Conservation (phyloP, 2,888 invertebrate species). For the Callinectes sapidus region DNA sequence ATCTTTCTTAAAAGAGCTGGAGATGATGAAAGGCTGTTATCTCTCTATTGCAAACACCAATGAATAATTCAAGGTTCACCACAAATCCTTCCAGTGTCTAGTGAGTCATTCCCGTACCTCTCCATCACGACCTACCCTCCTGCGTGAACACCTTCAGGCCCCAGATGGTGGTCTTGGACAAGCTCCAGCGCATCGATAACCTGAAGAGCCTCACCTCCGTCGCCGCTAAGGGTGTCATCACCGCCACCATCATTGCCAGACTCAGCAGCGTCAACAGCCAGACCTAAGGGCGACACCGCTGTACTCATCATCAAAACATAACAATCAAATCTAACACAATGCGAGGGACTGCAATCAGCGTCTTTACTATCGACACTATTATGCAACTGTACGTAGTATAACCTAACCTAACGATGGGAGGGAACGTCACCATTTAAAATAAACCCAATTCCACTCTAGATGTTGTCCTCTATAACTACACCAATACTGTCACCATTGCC, state of each 20-base stretch:
- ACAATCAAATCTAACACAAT: neutral
- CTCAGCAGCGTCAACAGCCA: constrained; percentile 50
- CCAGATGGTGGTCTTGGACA: constrained; percentile 30
- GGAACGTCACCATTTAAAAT: neutral
- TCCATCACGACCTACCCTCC: constrained; percentile 15
- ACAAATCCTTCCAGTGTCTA: neutral
- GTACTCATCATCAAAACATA: neutral
- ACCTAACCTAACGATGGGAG: too few relatives aligned
- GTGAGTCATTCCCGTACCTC: neutral
- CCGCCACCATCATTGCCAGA: constrained; percentile 7
- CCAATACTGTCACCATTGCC: neutral
- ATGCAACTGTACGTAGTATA: neutral
- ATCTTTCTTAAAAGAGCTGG: too few relatives aligned
- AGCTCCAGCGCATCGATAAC: neutral
- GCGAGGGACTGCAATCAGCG: neutral
- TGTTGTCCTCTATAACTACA: neutral
- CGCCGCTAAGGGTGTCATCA: neutral
- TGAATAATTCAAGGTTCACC: too few relatives aligned
- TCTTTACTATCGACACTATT: neutral
- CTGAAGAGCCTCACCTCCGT: constrained; percentile 4
- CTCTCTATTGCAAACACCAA: too few relatives aligned
- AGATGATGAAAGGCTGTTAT: too few relatives aligned
- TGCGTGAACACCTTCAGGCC: constrained; percentile 27
- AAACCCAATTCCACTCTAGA: neutral
- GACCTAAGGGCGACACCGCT: constrained; percentile 3